Evolutionary conservation across 92 coral and sea anemone species (phyloP), one percentile per base, ranked within the genome.

Genomic region (Zoanthus sociatus): DNA sequence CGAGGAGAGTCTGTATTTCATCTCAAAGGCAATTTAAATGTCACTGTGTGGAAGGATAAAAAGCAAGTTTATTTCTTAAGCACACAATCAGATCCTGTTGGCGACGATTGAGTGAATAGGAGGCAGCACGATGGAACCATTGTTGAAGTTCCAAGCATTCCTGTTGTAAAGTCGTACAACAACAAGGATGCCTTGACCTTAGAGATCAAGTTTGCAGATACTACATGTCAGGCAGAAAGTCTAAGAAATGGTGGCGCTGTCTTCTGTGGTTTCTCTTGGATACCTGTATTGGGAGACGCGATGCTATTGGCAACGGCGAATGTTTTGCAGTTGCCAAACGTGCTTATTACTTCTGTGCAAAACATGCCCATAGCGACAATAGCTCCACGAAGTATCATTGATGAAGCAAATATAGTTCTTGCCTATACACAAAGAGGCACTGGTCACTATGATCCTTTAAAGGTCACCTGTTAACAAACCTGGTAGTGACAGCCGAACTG

Each of bases 161-260:
- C 88, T 13, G 87, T 75, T 67, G 77, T 83, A n/a, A 78, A 58
- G 16, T 67, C 79, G 12, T 83, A 89, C 92, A 84, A 84, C 86
- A 83, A 77, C 77, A 89, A 90, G 90, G 88, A 4, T 88, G 76
- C 45, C 56, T 86, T 31, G 92, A 90, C 51, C 82, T 63, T 15
- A 61, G 56, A 13, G 87, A 90, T 86, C 92, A 90, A 33, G 11
- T 86, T 14, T 79, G 89, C 15, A 70, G 89, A 33, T 91, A 33
- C 56, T 91, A 91, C 86, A 21, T 75, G 75, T 15, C 71, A 7
- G 89, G 91, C 45, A 33, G 83, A 45, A 83, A 77, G 51, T 73
- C 88, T 17, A 79, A 82, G 56, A 90, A 88, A 48, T 91, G 93
- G 92, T 84, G 89, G 73, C 54, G 79, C 10, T 89, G 77, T 69